Base-by-base conservation (phyloP, 2,888 invertebrate species). In the Tetragonula carbonaria region DNA sequence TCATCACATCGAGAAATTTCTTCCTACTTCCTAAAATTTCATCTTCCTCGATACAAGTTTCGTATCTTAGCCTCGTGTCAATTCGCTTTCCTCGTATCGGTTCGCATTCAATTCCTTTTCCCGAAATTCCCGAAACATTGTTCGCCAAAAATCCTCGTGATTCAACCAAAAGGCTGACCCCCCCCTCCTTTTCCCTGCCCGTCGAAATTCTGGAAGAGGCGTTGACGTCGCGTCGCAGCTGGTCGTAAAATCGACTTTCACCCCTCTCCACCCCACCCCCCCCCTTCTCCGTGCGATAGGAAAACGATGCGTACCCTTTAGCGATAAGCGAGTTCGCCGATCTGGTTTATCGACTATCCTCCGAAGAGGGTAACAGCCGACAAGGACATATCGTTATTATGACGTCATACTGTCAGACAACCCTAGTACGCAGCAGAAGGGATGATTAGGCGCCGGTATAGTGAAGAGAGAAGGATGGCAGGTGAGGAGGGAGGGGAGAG, bases 351-450 rank as follows among this genome's bases (percentile, higher is more conserved):
- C 87, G 84, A 82, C 85, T 74, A 57, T 63, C 57, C 73, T 57
- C 28, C 38, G 67, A 80, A 73, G 78, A 80, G 86, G 80, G 83
- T 86, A 86, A 86, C 75, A 80, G 75, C 78, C 82, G 83, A 76
- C 85, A 76, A 86, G 88, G 82, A 89, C 84, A 86, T 86, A 87
- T 84, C 88, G 89, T 87, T 88, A 92, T 91, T 90, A 90, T 91
- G 91, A 92, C 89, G 90, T 91, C 91, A 90, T 76, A 79, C 84
- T 73, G 82, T 87, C 86, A 84, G 88, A 85, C 80, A 84, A 85
- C 72, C 80, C 85, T 38, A 75, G 38, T 53, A 13, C n/a, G 33
- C 23, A 11, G 73, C 73, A 78, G 80, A 80, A 74, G 87, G 82
- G 82, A 73, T 75, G 85, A 86, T 88, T 84, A 86, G 87, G 81